These are phyloP conservation scores for Corticium candelabrum DNA, from an alignment of 37 sponge, comb jelly and placozoan species.

Conservation along the genomic window DNA sequence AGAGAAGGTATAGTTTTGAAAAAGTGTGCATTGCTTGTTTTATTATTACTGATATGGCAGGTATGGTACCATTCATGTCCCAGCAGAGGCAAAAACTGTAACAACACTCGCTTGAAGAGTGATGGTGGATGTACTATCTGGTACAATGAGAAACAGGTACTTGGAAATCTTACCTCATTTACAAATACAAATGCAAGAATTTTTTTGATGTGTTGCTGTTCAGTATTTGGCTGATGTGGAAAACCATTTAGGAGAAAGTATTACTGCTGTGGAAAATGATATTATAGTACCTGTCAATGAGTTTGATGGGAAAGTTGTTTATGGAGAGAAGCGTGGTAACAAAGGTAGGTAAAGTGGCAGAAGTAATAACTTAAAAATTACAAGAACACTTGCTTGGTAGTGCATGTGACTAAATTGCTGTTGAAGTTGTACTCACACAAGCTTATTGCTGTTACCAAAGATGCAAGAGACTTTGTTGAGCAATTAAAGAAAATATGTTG, in stretches of 20 bases:
- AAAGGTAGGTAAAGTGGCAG: constrained; percentile 7
- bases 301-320: constrained; percentile 86
- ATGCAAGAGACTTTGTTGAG: too few species aligned
- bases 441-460: too few species aligned
- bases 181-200: not conserved
- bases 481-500: too few species aligned
- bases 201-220: not conserved
- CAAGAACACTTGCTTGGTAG: too few species aligned
- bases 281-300: constrained; percentile 67
- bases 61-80: constrained; percentile 96
- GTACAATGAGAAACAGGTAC: constrained; percentile 80
- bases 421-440: too few species aligned
- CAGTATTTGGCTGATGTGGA: constrained; percentile 71
- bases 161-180: not conserved
- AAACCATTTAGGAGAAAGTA: constrained; percentile 68
- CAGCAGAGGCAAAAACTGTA: constrained; percentile 72
- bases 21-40: not conserved
- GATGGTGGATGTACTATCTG: constrained; percentile 93
- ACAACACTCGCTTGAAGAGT: constrained; percentile 70
- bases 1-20: constrained; percentile 73
- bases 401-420: too few species aligned
- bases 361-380: too few species aligned
- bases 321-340: constrained; percentile 58
- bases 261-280: constrained; percentile 39
- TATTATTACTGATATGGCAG: constrained; percentile 11